These are phyloP conservation scores for Syritta pipiens DNA, from an alignment of 2,888 invertebrate species.

Conservation along the genomic window DNA sequence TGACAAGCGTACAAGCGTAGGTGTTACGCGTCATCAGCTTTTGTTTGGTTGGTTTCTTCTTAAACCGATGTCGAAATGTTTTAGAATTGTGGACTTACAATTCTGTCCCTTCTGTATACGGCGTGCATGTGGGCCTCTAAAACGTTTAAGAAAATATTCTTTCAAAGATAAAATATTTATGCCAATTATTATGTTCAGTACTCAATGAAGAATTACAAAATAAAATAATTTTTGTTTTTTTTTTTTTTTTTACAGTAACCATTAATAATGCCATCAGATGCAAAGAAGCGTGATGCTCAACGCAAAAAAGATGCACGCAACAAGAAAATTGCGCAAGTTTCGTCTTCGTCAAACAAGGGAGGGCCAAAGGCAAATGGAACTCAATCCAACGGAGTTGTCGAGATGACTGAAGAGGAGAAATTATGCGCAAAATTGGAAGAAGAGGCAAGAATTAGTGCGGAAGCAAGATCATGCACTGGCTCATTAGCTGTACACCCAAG, in stretches of 20 bases:
- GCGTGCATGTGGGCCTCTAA: no score
- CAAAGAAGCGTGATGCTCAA: conserved; percentile 98
- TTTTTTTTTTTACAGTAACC: conserved; percentile 19
- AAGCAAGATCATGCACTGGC: conserved; percentile 96
- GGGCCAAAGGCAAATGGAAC: conserved; percentile 81
- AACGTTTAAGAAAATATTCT: no score
- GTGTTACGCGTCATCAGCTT: no score
- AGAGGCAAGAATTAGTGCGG: conserved; percentile 95
- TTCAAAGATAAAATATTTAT: no score
- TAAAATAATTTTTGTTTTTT: not conserved
- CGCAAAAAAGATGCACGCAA: conserved; percentile 96
- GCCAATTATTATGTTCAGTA: no score
- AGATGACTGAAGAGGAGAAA: conserved; percentile 83
- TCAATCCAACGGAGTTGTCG: conserved; percentile 85
- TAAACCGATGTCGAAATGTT: no score
- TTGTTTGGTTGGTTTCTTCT: no score
- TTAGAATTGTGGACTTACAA: no score
- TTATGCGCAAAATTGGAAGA: conserved; percentile 92
- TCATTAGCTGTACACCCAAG: conserved; percentile 96
- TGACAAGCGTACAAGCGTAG: no score
- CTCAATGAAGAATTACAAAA: no score
- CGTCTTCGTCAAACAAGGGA: conserved; percentile 78
- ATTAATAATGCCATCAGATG: conserved; percentile 95
- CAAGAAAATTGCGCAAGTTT: conserved; percentile 80
- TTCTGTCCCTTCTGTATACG: no score